phyloP scores from a whole-genome alignment of 2,797 vertebrate species.

The Sebastes iracundus region DNA sequence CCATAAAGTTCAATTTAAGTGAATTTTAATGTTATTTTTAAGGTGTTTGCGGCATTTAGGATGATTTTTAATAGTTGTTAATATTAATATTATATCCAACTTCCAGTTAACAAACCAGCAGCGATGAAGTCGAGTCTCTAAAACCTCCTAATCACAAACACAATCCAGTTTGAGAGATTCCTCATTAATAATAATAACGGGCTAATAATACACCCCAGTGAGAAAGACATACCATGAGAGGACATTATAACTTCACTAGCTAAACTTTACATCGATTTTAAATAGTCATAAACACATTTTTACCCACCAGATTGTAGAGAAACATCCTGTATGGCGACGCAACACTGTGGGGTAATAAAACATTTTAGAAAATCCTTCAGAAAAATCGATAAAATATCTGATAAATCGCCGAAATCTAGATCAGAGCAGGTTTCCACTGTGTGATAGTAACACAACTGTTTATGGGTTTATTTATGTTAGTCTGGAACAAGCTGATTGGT shows the following conservation, averaged over 20 bases:
- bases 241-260: not conserved
- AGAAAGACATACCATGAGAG: not conserved
- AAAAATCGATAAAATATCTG: not conserved
- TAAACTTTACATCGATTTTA: not conserved
- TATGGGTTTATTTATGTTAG: not conserved
- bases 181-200: not conserved
- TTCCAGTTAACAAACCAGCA: not conserved
- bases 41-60: not conserved
- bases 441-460: fast-evolving
- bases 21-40: not conserved
- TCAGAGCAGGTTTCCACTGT: fast-evolving
- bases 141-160: not conserved
- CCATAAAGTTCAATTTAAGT: not conserved
- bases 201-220: not conserved
- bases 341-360: conserved; percentile 83
- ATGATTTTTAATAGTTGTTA: not conserved
- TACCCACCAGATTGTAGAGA: conserved; percentile 84
- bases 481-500: conserved; percentile 37
- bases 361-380: conserved; percentile 50
- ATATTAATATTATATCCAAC: not conserved
- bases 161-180: not conserved
- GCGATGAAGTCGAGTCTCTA: not conserved
- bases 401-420: not conserved
- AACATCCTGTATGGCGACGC: conserved; percentile 76
- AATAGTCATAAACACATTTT: not conserved